A percentile compares a stretch with the other conserved stretches of the same genome.
phyloP scores from a whole-genome alignment of 37 sponge, comb jelly and placozoan genomes.

The Halisarca cf. caerulea region DNA sequence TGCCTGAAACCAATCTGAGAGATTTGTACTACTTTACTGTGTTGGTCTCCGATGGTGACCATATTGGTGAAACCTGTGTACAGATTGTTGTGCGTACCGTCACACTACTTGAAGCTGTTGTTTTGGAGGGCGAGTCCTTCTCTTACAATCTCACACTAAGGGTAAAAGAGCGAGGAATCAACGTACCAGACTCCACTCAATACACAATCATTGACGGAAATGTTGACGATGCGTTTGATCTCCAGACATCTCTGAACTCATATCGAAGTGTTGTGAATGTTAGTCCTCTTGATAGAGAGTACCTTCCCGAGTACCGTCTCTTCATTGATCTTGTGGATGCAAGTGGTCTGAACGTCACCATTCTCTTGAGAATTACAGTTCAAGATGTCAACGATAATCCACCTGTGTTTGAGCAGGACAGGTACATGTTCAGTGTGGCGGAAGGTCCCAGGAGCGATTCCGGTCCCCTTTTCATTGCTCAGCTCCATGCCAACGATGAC shows the following conservation, averaged over 20 bases:
- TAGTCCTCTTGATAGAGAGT: conserved; percentile 41
- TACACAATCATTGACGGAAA: conserved; percentile 45
- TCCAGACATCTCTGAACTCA: neutral
- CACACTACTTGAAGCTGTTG: conserved; percentile 4
- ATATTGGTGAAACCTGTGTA: conserved; percentile 20
- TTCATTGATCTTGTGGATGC: conserved; percentile 30
- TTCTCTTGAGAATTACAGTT: conserved; percentile 27
- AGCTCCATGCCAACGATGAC: conserved; percentile 8
- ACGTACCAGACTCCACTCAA: conserved; percentile 17
- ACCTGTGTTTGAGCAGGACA: conserved; percentile 37
- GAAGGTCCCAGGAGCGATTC: conserved; percentile 24
- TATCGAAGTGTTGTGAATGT: conserved; percentile 18
- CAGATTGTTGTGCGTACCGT: conserved; percentile 38
- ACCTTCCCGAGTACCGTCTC: conserved; percentile 28
- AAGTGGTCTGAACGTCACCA: conserved; percentile 17
- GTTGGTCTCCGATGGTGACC: conserved; percentile 34
- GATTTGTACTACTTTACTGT: conserved; percentile 53
- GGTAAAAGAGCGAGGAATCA: conserved; percentile 10
- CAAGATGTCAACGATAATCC: conserved; percentile 64
- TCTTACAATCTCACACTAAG: neutral
- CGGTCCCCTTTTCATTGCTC: neutral
- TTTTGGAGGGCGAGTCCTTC: conserved; percentile 24
- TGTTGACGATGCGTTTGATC: conserved; percentile 14
- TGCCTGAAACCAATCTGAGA: neutral
- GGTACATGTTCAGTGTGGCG: conserved; percentile 16